Percentiles rank a stretch among this genome's conserved stretches.
phyloP scores from a whole-genome alignment of 2,888 invertebrate genomes.

The Horisme vitalbata region DNA sequence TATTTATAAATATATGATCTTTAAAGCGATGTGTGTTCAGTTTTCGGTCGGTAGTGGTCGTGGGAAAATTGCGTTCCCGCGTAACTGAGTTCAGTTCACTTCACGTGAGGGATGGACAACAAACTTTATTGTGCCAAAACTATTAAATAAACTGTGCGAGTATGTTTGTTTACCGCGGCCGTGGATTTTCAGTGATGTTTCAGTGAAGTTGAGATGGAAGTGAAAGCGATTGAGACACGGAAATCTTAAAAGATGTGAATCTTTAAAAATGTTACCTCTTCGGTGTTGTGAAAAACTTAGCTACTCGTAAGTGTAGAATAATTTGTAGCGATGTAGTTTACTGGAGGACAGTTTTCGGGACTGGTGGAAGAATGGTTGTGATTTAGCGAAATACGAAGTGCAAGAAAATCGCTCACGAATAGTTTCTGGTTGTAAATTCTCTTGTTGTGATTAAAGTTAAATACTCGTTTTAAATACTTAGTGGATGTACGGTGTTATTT shows the following conservation, averaged over 20 bases:
- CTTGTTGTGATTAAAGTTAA: constrained; percentile 72
- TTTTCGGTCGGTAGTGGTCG: constrained; percentile 54
- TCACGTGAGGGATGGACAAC: constrained; percentile 54
- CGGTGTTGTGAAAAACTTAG: constrained; percentile 78
- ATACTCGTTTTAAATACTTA: constrained; percentile 57
- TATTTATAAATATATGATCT: constrained; percentile 73
- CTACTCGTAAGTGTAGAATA: constrained; percentile 55
- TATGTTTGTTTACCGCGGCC: constrained; percentile 43
- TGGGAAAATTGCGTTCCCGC: constrained; percentile 54
- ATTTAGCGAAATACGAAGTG: constrained; percentile 52
- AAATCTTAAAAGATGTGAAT: constrained; percentile 68
- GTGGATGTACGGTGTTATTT: constrained; percentile 53
- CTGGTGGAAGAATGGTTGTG: constrained; percentile 69
- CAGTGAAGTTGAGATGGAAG: constrained; percentile 57
- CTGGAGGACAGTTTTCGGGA: constrained; percentile 43
- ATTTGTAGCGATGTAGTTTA: constrained; percentile 54
- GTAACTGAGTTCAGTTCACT: constrained; percentile 50
- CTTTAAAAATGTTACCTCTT: constrained; percentile 76
- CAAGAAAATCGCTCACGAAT: constrained; percentile 49
- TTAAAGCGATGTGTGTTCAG: constrained; percentile 60
- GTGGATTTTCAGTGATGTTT: constrained; percentile 50
- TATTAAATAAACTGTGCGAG: constrained; percentile 53
- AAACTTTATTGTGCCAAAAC: constrained; percentile 70
- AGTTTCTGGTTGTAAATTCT: constrained; percentile 70
- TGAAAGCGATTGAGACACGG: constrained; percentile 40